Conservation (phyloP, 1,140 invertebrate species). For the Aphelenchoides avenae region DNA sequence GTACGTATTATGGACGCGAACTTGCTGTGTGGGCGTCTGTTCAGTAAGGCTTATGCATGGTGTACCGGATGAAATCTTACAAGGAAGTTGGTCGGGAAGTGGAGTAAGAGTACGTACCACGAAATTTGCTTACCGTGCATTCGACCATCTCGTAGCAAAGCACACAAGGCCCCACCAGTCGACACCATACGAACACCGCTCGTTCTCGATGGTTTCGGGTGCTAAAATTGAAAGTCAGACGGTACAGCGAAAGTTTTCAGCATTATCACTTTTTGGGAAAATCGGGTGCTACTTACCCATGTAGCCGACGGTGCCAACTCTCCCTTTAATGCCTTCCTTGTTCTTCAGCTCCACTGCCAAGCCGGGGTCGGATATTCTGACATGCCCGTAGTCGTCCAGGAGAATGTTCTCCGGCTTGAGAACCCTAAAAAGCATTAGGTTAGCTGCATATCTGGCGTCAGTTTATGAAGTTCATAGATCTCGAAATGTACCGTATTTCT, state of each 20-base stretch:
- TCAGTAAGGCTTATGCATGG: no score
- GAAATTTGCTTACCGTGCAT: slow-evolving; percentile 68
- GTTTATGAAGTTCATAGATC: no score
- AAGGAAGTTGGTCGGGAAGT: no score
- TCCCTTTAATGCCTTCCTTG: slow-evolving; percentile 88
- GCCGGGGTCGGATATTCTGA: slow-evolving; percentile 89
- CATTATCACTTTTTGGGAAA: no score
- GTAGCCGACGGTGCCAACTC: slow-evolving; percentile 94
- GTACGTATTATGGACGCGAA: no score
- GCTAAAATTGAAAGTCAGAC: no score
- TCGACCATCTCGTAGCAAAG: slow-evolving; percentile 97
- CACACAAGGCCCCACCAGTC: slow-evolving; percentile 99
- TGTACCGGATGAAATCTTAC: no score
- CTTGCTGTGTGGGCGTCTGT: no score
- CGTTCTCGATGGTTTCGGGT: slow-evolving; percentile 96
- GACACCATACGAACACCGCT: slow-evolving; percentile 92
- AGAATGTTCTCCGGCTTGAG: slow-evolving; percentile 58
- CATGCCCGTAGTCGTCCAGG: slow-evolving; percentile 62
- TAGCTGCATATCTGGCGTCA: no score
- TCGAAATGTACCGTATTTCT: no score
- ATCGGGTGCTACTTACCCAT: slow-evolving; percentile 77
- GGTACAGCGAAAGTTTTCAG: no score
- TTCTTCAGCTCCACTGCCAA: slow-evolving; percentile 94
- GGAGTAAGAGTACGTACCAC: no score
- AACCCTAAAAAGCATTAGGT: slow-evolving; percentile 70